These are phyloP conservation scores for Garrulus glandarius DNA, from an alignment of 2,797 vertebrate species.

Conservation along the genomic window DNA sequence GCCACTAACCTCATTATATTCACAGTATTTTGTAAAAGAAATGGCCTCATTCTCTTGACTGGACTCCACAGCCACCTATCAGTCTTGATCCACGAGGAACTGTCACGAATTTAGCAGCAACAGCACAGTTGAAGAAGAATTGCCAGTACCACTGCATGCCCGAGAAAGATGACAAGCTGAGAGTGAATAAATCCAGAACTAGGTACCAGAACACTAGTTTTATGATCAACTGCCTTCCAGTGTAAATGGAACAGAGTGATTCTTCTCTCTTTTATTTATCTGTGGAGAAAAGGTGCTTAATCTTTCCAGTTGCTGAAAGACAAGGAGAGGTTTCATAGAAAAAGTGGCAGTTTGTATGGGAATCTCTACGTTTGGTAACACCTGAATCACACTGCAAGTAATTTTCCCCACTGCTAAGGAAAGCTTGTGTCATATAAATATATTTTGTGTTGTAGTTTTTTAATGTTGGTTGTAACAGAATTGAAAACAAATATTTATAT, in stretches of 20 bases:
- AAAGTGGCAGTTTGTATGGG: neutral
- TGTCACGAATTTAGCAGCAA: neutral
- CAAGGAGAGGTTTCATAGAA: neutral
- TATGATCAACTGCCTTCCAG: slow-evolving; percentile 25
- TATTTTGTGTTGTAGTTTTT: neutral
- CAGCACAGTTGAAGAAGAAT: neutral
- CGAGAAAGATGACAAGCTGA: slow-evolving; percentile 18
- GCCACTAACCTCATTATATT: neutral
- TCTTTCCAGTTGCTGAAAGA: slow-evolving; percentile 31
- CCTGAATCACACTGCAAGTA: neutral
- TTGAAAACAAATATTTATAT: neutral
- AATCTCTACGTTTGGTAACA: neutral
- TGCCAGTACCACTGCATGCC: neutral
- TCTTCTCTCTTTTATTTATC: neutral
- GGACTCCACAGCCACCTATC: neutral
- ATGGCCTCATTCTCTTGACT: neutral
- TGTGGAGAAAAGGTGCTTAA: slow-evolving; percentile 19
- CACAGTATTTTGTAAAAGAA: neutral
- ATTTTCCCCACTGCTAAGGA: neutral
- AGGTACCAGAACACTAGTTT: slow-evolving; percentile 41
- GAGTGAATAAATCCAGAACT: slow-evolving; percentile 50
- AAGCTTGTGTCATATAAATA: neutral
- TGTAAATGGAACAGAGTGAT: neutral
- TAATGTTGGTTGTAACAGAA: neutral
- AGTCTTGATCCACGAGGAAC: neutral